phyloP scores from a whole-genome alignment of 2,797 vertebrate genomes.

The Notolepis coatsorum region DNA sequence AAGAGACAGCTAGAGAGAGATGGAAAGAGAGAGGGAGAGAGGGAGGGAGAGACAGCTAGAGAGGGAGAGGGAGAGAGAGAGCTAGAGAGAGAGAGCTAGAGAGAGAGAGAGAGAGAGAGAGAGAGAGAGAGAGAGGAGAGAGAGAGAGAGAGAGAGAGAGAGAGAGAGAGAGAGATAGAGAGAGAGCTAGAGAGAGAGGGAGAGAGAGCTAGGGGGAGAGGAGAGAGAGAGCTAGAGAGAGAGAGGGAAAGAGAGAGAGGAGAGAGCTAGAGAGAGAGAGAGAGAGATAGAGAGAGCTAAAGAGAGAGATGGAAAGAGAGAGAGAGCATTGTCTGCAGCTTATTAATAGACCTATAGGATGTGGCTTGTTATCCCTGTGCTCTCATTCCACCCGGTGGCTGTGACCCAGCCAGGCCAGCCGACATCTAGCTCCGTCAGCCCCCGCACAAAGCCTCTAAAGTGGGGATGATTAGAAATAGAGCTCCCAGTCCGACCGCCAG shows the following conservation, averaged over 20 bases:
- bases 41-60: too few species aligned
- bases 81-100: conserved; percentile 17
- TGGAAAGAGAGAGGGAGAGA: too few species aligned
- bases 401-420: conserved; percentile 24
- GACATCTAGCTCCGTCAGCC: conserved; percentile 5
- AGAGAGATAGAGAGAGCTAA: conserved; percentile 3
- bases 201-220: too few species aligned
- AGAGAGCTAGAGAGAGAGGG: too few species aligned
- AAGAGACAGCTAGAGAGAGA: too few species aligned
- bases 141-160: background rate
- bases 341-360: conserved; percentile 40
- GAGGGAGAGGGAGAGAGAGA: too few species aligned
- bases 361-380: conserved; percentile 32
- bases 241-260: too few species aligned
- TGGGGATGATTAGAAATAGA: conserved; percentile 1
- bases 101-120: background rate
- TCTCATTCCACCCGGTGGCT: conserved; percentile 25
- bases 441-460: conserved; percentile 21
- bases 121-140: too few species aligned
- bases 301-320: background rate
- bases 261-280: conserved; percentile 13
- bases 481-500: conserved; percentile 6
- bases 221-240: too few species aligned
- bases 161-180: too few species aligned
- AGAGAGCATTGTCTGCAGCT: conserved; percentile 25